Conservation (phyloP, 2,113 vertebrate species). For the Oncorhynchus masou region DNA sequence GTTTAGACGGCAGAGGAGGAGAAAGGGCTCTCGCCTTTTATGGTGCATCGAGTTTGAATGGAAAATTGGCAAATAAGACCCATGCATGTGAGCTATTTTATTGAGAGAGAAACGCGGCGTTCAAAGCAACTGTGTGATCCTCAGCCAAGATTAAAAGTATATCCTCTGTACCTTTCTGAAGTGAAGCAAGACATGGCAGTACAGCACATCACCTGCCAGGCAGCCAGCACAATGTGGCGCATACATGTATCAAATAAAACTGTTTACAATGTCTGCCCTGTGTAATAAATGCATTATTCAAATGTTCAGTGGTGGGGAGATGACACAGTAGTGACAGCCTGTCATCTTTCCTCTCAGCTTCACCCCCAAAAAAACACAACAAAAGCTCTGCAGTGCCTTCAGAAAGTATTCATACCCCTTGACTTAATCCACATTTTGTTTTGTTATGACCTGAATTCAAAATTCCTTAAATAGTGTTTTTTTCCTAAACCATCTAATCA, state of each 20-base stretch:
- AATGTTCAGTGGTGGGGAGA: slow-evolving; percentile 1
- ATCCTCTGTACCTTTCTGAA: not conserved
- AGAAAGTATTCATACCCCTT: too few relatives aligned
- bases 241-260: not conserved
- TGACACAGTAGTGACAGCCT: slow-evolving; percentile 27
- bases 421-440: too few relatives aligned
- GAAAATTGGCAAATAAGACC: too few relatives aligned
- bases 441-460: too few relatives aligned
- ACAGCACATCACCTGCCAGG: not conserved
- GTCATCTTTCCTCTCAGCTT: slow-evolving; percentile 6
- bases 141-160: not conserved
- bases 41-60: too few relatives aligned
- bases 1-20: not conserved
- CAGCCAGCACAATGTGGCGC: not conserved
- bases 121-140: not conserved
- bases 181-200: not conserved
- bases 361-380: not conserved
- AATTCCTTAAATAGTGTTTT: too few relatives aligned
- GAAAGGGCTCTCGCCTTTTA: too few relatives aligned
- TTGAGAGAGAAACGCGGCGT: not conserved
- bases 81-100: too few relatives aligned
- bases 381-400: not conserved
- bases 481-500: too few relatives aligned
- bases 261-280: not conserved
- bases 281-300: slow-evolving; percentile 22